Base-by-base conservation (phyloP, 2,797 vertebrate species). In the Catharus ustulatus region DNA sequence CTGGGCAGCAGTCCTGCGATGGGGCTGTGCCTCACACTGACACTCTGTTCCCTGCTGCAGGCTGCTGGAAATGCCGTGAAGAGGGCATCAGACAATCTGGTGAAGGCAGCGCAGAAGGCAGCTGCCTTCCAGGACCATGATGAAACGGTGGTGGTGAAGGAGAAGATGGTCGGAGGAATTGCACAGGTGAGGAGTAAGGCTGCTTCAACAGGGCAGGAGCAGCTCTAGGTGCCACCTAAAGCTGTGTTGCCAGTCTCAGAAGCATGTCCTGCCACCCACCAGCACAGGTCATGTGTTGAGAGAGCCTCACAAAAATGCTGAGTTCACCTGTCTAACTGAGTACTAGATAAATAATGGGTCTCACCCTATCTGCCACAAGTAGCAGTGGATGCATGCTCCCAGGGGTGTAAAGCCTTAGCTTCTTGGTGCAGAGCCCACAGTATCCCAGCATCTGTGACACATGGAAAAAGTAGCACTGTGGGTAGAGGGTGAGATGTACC, bases 151-250 rank as follows among this genome's bases (percentile, higher is more conserved):
- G 99, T 99, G 95, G 99, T 99, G 88, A 99, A 99, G 98, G 99
- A 98, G 94, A 99, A 98, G 98, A 99, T 99, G 99, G 99, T 99
- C 0, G 99, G 99, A 49, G 99, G 99, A 16, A 99, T 99, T n/a
- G 99, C 99, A 95, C 99, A 99, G 99, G 99, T 99, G 95, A 98
- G 98, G 87, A 71, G 38, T 1, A 1, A 24, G 57, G 21, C 49
- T 3, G 4, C 30, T 54, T 13, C 52, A 10, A 4, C 17, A 32
- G 38, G n/a, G 27, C 42, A 51, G 34, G 12, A n/a, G 19, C 5
- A 4, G 24, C 38, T 72, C 38, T 42, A 38, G 23, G 42, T 91
- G 46, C 21, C 13, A 20, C 54, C 42, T 24, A 30, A 68, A 16
- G 49, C 38, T 51, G 9, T 27, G 26, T 34, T 61, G 55, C 40